These are phyloP conservation scores for Phaonia tiefii DNA, from an alignment of 2,888 invertebrate genomes.

Conservation along the genomic window DNA sequence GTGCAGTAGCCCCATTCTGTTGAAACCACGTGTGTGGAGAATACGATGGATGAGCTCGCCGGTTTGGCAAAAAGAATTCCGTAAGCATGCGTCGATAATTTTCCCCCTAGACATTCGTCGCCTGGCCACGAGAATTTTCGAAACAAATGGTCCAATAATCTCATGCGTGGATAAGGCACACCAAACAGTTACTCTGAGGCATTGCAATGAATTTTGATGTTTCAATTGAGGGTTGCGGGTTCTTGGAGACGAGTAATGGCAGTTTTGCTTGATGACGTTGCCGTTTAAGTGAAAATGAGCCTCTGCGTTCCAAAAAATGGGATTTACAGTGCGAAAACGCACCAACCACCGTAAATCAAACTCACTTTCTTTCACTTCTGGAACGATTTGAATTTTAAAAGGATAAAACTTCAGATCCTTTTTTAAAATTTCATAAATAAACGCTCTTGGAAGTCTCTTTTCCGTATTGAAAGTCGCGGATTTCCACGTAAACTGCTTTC, in stretches of 20 bases:
- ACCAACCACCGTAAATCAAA: conserved; percentile 8
- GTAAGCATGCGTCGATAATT: background rate
- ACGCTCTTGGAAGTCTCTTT: conserved; percentile 34
- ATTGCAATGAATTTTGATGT: background rate
- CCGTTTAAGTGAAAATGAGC: too few relatives aligned
- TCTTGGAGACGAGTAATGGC: too few relatives aligned
- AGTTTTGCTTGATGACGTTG: too few relatives aligned
- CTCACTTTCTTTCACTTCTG: conserved; percentile 9
- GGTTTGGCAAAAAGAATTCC: conserved; percentile 15
- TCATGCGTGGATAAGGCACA: background rate
- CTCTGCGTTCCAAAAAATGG: too few relatives aligned
- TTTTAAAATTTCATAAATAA: conserved; percentile 25
- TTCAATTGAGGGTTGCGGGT: conserved; percentile 5
- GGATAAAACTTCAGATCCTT: too few relatives aligned
- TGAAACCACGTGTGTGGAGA: conserved; percentile 9
- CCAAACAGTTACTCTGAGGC: conserved; percentile 11
- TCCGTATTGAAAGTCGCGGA: conserved; percentile 32
- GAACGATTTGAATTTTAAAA: too few relatives aligned
- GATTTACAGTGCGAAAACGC: too few relatives aligned
- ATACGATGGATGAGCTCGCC: background rate
- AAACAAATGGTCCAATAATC: too few relatives aligned
- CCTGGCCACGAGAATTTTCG: background rate
- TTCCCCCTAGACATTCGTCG: background rate
- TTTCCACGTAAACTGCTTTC: too few relatives aligned
- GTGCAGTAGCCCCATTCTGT: conserved; percentile 1